Percentiles rank a stretch among this genome's conserved stretches.
Conservation (phyloP, 1,140 invertebrate species). For the Adoxophyes honmai region DNA sequence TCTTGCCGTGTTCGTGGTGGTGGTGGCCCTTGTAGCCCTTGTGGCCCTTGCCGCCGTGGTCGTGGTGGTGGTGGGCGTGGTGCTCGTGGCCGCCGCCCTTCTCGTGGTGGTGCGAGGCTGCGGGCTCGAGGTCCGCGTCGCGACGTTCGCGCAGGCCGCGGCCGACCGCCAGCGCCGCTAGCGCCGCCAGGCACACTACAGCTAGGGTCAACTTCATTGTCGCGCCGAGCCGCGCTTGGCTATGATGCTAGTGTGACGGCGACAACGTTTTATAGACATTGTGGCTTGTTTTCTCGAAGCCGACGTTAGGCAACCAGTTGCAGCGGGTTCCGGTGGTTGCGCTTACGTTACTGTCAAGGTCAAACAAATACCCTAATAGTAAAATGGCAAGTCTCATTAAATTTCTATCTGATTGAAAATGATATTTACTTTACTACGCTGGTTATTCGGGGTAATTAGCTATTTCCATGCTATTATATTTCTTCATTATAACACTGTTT, state of each 20-base stretch:
- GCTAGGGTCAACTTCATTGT: slow-evolving; percentile 47
- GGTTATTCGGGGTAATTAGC: too few species aligned
- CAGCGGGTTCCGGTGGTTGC: slow-evolving; percentile 29
- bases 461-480: too few species aligned
- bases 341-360: slow-evolving; percentile 49
- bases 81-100: slow-evolving; percentile 72
- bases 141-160: slow-evolving; percentile 47
- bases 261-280: slow-evolving; percentile 61
- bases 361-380: slow-evolving; percentile 20
- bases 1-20: slow-evolving; percentile 82
- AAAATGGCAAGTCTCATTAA: not conserved
- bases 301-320: slow-evolving; percentile 50
- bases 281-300: slow-evolving; percentile 43
- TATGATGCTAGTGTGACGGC: slow-evolving; percentile 36
- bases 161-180: slow-evolving; percentile 35
- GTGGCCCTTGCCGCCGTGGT: slow-evolving; percentile 73
- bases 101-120: slow-evolving; percentile 53
- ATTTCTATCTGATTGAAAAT: not conserved
- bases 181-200: slow-evolving; percentile 39
- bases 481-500: too few species aligned
- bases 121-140: slow-evolving; percentile 49
- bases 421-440: too few species aligned
- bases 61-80: slow-evolving; percentile 64
- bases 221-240: slow-evolving; percentile 28
- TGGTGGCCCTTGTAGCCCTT: slow-evolving; percentile 80